phyloP scores from a whole-genome alignment of 2,888 invertebrate species.

The Eupithecia exiguata region DNA sequence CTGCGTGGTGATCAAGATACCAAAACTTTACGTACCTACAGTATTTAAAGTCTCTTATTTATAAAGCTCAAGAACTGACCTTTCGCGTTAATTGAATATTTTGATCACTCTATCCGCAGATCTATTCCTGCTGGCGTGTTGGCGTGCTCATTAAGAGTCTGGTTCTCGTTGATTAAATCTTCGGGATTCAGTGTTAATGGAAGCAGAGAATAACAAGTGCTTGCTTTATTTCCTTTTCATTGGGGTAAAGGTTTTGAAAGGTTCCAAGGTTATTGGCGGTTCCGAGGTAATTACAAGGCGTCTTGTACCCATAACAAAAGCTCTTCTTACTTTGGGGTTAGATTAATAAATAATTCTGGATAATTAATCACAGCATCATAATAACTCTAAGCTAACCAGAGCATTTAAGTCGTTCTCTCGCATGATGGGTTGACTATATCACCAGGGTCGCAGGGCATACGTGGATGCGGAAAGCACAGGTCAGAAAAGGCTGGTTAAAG shows the following conservation, averaged over 20 bases:
- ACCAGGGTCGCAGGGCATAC: too few species aligned
- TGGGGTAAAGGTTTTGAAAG: background rate
- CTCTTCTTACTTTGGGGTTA: background rate
- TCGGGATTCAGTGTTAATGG: conserved; percentile 10
- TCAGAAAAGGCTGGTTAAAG: too few species aligned
- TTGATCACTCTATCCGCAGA: conserved; percentile 29
- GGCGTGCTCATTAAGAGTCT: conserved; percentile 22
- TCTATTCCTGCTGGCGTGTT: conserved; percentile 27
- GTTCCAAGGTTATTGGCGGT: background rate
- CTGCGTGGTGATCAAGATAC: too few species aligned
- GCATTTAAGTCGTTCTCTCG: too few species aligned
- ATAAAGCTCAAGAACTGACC: conserved; percentile 42
- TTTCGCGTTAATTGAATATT: conserved; percentile 43
- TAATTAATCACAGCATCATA: too few species aligned
- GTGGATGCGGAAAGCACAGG: too few species aligned
- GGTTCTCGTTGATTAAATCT: conserved; percentile 31
- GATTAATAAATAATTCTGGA: too few species aligned
- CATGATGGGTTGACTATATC: too few species aligned
- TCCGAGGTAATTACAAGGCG: background rate
- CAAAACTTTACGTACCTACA: background rate
- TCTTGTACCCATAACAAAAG: background rate
- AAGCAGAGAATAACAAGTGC: background rate
- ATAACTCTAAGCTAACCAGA: too few species aligned
- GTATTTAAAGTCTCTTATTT: background rate
- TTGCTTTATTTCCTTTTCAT: background rate